Evolutionary conservation across 2,888 invertebrate species (phyloP).

Genomic region (Agrochola lota): DNA sequence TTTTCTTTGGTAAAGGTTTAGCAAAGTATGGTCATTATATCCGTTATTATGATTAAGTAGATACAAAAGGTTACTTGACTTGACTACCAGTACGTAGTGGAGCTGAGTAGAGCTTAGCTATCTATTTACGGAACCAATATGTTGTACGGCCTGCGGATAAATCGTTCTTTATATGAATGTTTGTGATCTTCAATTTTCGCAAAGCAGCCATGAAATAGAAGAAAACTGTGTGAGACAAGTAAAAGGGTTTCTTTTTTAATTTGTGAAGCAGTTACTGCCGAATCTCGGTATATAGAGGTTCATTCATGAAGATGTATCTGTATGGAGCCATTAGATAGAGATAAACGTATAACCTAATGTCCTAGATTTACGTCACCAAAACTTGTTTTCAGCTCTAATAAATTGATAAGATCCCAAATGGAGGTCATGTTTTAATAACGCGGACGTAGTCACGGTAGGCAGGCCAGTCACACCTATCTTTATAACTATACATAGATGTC

Average conservation of each 20-base stretch:
- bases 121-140: slow-evolving; percentile 15
- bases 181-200: slow-evolving; percentile 14
- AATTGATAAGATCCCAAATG: slow-evolving; percentile 17
- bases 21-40: no score
- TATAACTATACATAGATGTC: slow-evolving; percentile 47
- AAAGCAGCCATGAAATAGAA: not conserved
- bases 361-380: not conserved
- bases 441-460: slow-evolving; percentile 48
- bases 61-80: not conserved
- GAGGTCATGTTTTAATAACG: slow-evolving; percentile 39
- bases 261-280: no score
- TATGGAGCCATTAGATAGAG: no score
- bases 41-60: not conserved
- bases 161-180: slow-evolving; percentile 12
- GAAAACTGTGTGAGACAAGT: not conserved
- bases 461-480: slow-evolving; percentile 18
- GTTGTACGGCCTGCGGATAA: not conserved
- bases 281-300: no score
- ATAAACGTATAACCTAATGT: not conserved
- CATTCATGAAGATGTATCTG: no score
- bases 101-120: slow-evolving; percentile 1
- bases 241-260: not conserved
- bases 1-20: slow-evolving; percentile 3
- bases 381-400: slow-evolving; percentile 2
- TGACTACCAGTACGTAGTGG: not conserved